Base-by-base conservation (phyloP, 2,113 vertebrate species). In the Azemiops feae region DNA sequence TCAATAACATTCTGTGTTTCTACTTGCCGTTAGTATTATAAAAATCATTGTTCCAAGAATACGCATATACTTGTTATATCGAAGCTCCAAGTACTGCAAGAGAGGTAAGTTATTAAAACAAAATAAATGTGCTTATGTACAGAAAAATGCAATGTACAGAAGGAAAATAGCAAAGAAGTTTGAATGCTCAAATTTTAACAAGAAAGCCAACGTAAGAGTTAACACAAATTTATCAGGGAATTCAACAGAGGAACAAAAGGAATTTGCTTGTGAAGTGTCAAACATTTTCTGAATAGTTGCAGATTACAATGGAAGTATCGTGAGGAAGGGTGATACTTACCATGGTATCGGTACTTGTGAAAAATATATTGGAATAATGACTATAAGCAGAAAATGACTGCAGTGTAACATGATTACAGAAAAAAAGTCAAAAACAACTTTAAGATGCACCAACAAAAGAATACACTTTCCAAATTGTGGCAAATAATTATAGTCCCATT, bases 1-100 rank as follows among this genome's bases (percentile, higher is more conserved):
- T 55, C 60, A 85, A 16, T 23, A 90, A n/a, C 22, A 92, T 60
- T 47, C 50, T 60, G 2, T 85, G 7, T 89, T 93, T 92, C 2
- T 96, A 98, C 98, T 98, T 98, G 98, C 99, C 86, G 98, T 99
- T 97, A 98, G 98, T 95, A 98, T 95, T 58, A 99, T 97, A 97
- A 99, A 99, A 92, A 98, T 96, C 88, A 96, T 1, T 0, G 98
- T 99, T 92, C 98, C 98, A 96, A 98, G 96, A 57, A 99, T 97
- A 87, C 98, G 98, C 30, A 98, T 97, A 1, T 93, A 96, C 97
- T 96, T 98, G 97, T 98, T 98, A 97, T 98, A 99, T 39, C 99
- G 98, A 93, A 98, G 97, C 95, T 99, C 98, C 96, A 99, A 96
- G 92, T 99, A 99, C 98, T 99, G 96, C 43, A 96, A 95, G 96